Evolutionary conservation across 2,888 invertebrate genomes (phyloP).

Genomic region (Amphipyra tragopoginis): DNA sequence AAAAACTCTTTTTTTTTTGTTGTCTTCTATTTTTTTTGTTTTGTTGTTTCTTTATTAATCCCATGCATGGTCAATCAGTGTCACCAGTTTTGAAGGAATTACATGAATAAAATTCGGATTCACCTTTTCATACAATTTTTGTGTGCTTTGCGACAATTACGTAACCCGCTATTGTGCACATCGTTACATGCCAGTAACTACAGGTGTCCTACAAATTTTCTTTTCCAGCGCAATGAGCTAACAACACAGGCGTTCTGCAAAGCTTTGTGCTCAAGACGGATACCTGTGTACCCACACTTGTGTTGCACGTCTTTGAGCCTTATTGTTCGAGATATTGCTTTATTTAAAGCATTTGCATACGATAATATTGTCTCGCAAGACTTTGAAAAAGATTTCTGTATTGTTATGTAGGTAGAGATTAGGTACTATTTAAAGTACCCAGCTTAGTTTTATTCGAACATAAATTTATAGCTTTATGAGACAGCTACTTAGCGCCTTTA

Average conservation of each 20-base stretch:
- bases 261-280: conserved; percentile 54
- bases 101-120: no score
- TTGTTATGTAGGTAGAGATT: conserved; percentile 1
- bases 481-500: no score
- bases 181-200: conserved; percentile 35
- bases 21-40: no score
- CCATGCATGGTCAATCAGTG: no score
- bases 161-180: conserved; percentile 9
- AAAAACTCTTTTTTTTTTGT: no score
- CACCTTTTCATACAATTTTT: no score
- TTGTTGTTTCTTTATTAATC: no score
- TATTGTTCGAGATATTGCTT: conserved; percentile 51
- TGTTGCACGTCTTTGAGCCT: conserved; percentile 44
- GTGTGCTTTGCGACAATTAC: no score
- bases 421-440: no score
- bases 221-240: conserved; percentile 53
- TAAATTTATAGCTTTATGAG: no score
- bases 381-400: conserved; percentile 29
- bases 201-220: conserved; percentile 53
- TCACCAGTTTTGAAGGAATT: no score
- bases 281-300: conserved; percentile 47
- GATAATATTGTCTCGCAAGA: conserved; percentile 27
- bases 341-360: conserved; percentile 41
- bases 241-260: conserved; percentile 47
- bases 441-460: no score